These are phyloP conservation scores for Meteorus colon DNA, from an alignment of 2,888 invertebrate species.

Conservation along the genomic window DNA sequence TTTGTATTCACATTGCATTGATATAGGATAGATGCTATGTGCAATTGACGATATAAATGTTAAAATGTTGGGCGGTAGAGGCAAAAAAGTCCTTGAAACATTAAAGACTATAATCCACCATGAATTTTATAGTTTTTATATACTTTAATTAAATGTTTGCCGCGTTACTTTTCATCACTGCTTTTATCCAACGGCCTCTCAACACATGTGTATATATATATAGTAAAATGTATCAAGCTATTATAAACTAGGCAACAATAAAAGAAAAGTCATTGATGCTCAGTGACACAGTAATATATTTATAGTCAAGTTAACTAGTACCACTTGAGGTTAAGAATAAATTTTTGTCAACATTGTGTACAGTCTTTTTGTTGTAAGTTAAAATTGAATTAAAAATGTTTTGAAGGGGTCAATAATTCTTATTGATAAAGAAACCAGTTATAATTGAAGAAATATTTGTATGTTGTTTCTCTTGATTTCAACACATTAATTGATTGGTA, in stretches of 20 bases:
- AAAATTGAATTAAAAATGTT: too few species aligned
- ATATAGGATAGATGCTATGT: neutral
- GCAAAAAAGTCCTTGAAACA: conserved; percentile 1
- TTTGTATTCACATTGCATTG: neutral
- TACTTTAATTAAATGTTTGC: neutral
- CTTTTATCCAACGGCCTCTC: neutral
- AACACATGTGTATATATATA: neutral
- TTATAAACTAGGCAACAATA: neutral
- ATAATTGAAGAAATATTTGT: too few species aligned
- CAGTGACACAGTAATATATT: neutral
- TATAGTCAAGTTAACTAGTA: neutral
- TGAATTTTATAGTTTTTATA: neutral
- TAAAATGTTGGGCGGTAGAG: neutral
- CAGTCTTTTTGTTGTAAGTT: too few species aligned
- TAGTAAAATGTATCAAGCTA: neutral
- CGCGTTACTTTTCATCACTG: conserved; percentile 20
- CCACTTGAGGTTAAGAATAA: neutral
- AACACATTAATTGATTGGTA: too few species aligned
- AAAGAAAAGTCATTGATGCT: conserved; percentile 9
- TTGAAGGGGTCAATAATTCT: too few species aligned
- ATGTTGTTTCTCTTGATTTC: too few species aligned
- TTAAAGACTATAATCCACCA: conserved; percentile 16
- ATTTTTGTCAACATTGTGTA: too few species aligned
- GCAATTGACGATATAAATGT: neutral
- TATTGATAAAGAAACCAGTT: too few species aligned